Conservation (phyloP, 2,113 vertebrate genomes). For the Aleadryas rufinucha region DNA sequence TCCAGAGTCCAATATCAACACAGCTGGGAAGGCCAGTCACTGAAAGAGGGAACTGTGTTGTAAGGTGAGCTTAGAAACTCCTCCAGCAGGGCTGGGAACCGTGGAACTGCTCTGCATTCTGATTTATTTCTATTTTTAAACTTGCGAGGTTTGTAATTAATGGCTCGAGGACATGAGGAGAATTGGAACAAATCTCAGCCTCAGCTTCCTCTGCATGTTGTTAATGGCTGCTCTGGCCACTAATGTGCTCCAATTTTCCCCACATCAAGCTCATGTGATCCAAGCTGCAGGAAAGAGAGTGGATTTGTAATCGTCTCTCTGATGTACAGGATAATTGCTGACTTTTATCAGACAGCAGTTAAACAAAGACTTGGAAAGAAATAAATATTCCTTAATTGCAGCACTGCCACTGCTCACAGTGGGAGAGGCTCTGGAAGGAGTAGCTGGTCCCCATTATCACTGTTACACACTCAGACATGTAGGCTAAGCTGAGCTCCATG, state of each 20-base stretch:
- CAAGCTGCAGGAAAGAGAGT: constrained; percentile 60
- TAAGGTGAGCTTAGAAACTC: not conserved
- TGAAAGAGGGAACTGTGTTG: not conserved
- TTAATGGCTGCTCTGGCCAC: constrained; percentile 59
- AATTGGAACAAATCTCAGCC: constrained; percentile 45
- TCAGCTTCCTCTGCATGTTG: constrained; percentile 51
- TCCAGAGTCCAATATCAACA: not conserved
- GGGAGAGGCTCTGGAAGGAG: constrained; percentile 33
- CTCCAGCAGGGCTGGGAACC: not conserved
- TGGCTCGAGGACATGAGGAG: constrained; percentile 10
- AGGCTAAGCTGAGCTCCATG: not conserved
- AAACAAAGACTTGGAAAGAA: constrained; percentile 63
- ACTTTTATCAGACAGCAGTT: constrained; percentile 67
- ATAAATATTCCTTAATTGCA: constrained; percentile 63
- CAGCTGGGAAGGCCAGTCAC: not conserved
- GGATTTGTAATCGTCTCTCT: constrained; percentile 63
- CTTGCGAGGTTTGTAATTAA: constrained; percentile 42
- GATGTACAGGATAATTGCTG: constrained; percentile 62
- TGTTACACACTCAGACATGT: not conserved
- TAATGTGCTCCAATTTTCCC: constrained; percentile 59
- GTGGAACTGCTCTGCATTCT: not conserved
- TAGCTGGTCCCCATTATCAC: not conserved
- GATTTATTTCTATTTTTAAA: constrained; percentile 30
- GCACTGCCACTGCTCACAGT: constrained; percentile 31
- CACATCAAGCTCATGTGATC: constrained; percentile 53